Evolutionary conservation across 2,113 vertebrate species (phyloP).

Genomic region (Gopherus flavomarginatus): DNA sequence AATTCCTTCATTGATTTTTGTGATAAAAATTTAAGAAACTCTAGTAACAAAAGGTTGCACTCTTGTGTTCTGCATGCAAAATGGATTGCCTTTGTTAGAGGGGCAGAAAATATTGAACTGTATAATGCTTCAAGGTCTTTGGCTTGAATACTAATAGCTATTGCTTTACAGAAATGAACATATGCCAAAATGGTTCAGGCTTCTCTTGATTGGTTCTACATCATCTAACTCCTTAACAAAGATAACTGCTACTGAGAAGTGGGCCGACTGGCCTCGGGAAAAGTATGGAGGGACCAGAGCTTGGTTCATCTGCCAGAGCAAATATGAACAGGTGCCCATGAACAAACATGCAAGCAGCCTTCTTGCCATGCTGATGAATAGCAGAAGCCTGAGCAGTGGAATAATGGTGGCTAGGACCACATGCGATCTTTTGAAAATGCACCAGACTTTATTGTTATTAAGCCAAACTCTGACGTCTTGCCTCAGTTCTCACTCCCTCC

Average conservation of each 20-base stretch:
- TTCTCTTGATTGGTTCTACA: constrained; percentile 33
- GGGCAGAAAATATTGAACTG: constrained; percentile 67
- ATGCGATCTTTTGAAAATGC: accelerated
- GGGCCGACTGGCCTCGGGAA: neutral
- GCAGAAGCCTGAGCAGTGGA: neutral
- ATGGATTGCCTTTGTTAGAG: constrained; percentile 67
- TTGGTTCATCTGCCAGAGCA: neutral
- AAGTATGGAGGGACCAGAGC: neutral
- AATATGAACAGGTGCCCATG: neutral
- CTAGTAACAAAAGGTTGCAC: constrained; percentile 59
- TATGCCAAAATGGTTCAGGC: constrained; percentile 30
- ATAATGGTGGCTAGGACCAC: accelerated
- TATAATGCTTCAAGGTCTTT: constrained; percentile 39
- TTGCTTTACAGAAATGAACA: constrained; percentile 54
- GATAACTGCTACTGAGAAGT: accelerated
- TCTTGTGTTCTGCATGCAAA: constrained; percentile 47
- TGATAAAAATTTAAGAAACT: constrained; percentile 75
- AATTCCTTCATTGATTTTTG: constrained; percentile 70
- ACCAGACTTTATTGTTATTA: accelerated
- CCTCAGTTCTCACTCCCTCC: neutral
- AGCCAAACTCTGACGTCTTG: accelerated
- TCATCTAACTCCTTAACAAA: constrained; percentile 17
- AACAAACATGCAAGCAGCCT: neutral
- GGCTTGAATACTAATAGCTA: constrained; percentile 71
- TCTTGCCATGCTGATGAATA: neutral